phyloP scores from a whole-genome alignment of 2,888 invertebrate genomes.

The Gryllus longicercus region DNA sequence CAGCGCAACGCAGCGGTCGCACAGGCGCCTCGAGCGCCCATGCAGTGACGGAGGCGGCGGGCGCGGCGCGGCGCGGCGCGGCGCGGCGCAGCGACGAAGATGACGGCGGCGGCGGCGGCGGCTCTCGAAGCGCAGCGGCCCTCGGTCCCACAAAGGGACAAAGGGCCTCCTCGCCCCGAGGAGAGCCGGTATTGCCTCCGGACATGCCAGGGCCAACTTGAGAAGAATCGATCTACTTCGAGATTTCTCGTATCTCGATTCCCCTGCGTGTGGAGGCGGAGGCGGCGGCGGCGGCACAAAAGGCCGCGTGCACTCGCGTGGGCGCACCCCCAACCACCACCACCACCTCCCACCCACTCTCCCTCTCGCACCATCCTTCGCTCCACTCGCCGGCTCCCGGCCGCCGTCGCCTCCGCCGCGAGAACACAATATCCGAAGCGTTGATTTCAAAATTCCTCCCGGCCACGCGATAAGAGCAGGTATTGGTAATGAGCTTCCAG shows the following conservation, averaged over 20 bases:
- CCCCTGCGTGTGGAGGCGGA: neutral
- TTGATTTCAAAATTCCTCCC: neutral
- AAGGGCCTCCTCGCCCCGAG: neutral
- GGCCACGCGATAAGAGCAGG: neutral
- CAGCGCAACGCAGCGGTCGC: too few relatives aligned
- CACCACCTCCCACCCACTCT: too few relatives aligned
- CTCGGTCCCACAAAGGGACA: neutral
- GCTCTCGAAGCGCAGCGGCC: neutral
- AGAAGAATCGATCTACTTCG: neutral
- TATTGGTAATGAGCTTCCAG: slow-evolving; percentile 2
- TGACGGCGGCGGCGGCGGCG: too few relatives aligned
- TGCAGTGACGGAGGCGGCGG: too few relatives aligned
- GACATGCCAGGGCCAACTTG: neutral
- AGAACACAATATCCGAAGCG: neutral
- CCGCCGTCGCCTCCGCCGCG: neutral
- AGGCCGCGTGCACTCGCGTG: too few relatives aligned
- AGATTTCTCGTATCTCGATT: neutral
- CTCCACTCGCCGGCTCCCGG: too few relatives aligned
- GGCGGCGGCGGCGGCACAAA: too few relatives aligned
- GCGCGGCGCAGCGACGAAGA: too few relatives aligned
- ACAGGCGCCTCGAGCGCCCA: too few relatives aligned
- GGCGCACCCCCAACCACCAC: too few relatives aligned
- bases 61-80: too few relatives aligned
- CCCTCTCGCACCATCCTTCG: too few relatives aligned
- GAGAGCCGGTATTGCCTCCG: neutral